Evolutionary conservation across 2,113 vertebrate species (phyloP).

Genomic region (Nicator chloris): DNA sequence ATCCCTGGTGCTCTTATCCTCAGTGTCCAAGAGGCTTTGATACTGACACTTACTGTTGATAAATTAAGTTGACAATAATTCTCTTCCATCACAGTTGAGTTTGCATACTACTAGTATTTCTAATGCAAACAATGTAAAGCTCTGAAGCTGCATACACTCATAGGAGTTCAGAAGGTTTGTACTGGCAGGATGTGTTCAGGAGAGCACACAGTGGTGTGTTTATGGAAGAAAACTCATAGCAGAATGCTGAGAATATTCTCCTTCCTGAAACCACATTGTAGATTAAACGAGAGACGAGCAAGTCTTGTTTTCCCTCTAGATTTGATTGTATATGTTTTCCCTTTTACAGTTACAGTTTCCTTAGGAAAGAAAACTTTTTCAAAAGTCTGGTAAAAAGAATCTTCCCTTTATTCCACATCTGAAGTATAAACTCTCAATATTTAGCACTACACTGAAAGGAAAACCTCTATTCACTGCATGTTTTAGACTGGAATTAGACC

Average conservation of each 20-base stretch:
- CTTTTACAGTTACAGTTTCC: background rate
- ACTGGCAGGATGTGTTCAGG: background rate
- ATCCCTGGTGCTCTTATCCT: background rate
- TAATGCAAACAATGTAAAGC: background rate
- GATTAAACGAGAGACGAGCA: background rate
- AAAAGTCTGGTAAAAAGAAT: background rate
- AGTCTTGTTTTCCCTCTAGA: background rate
- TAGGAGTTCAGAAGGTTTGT: background rate
- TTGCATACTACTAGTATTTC: background rate
- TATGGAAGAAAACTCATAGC: background rate
- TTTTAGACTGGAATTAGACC: background rate
- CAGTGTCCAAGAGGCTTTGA: background rate
- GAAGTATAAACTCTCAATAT: background rate
- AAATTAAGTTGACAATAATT: background rate
- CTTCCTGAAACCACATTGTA: background rate
- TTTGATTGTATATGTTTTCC: background rate
- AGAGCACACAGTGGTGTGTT: background rate
- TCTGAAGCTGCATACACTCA: background rate
- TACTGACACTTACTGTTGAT: background rate
- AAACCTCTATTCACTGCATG: background rate
- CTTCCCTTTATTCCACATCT: background rate
- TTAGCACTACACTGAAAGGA: background rate
- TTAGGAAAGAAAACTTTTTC: background rate
- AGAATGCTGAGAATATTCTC: background rate
- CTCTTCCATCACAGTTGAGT: background rate